Percentiles rank a stretch among this genome's conserved stretches.
Evolutionary conservation across 2,797 vertebrate genomes (phyloP).

Genomic region (Typhlichthys subterraneus): DNA sequence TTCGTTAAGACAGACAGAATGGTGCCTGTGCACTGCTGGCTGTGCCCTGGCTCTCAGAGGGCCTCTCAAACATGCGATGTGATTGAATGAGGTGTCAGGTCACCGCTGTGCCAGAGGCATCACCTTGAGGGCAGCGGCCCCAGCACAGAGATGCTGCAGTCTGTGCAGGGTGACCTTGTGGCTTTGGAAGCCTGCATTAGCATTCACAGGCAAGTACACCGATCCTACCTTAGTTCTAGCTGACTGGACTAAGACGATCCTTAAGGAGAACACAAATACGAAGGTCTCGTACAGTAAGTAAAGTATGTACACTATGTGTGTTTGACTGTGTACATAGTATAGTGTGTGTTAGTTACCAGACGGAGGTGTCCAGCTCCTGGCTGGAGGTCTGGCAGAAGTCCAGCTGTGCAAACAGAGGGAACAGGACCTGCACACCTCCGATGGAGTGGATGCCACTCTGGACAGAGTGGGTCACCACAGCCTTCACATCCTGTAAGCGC

Average conservation of each 20-base stretch:
- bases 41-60: conserved; percentile 53
- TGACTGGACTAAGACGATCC: neutral
- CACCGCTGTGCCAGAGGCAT: conserved; percentile 43
- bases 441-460: conserved; percentile 98
- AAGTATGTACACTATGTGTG: neutral
- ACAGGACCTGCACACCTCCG: conserved; percentile 96
- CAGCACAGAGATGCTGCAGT: conserved; percentile 11
- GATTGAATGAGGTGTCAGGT: conserved; percentile 67
- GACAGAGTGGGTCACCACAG: conserved; percentile 94
- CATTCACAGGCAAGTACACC: conserved; percentile 1
- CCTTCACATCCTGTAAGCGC: conserved; percentile 90
- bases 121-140: conserved; percentile 45
- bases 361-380: conserved; percentile 88
- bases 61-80: conserved; percentile 55
- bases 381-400: conserved; percentile 90
- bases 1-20: conserved; percentile 50
- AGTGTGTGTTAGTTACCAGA: conserved; percentile 82
- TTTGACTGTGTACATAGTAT: too few species aligned
- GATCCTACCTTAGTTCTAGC: neutral
- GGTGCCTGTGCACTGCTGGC: conserved; percentile 59
- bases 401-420: conserved; percentile 96
- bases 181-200: conserved; percentile 6
- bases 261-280: neutral
- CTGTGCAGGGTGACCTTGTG: conserved; percentile 14
- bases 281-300: too few species aligned